These are phyloP conservation scores for Babyrousa celebensis DNA, from an alignment of 2,797 vertebrate genomes.

Conservation along the genomic window DNA sequence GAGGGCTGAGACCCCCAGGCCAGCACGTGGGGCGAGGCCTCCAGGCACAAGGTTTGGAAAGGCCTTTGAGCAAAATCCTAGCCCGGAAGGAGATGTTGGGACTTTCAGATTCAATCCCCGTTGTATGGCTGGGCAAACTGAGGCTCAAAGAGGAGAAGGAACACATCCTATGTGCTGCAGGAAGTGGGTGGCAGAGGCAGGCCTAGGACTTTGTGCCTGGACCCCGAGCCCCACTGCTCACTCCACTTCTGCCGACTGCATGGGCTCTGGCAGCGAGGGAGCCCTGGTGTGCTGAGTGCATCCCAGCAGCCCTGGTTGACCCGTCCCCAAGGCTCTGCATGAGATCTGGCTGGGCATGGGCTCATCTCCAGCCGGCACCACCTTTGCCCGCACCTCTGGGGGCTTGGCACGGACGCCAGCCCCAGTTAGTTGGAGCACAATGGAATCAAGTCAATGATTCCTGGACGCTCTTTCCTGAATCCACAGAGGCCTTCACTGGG, in stretches of 20 bases:
- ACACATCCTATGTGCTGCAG: rapidly evolving
- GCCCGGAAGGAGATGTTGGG: rapidly evolving
- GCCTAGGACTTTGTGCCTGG: rapidly evolving
- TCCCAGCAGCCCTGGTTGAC: rapidly evolving
- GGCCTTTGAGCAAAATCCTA: neutral
- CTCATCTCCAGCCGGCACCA: neutral
- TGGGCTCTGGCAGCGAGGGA: rapidly evolving
- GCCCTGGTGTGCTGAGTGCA: rapidly evolving
- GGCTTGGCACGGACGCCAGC: neutral
- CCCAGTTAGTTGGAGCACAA: neutral
- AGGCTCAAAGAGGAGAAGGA: neutral
- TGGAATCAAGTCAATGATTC: slow-evolving; percentile 74
- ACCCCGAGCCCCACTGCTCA: neutral
- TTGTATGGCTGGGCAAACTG: neutral
- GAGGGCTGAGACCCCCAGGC: neutral
- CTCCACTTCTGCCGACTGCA: neutral
- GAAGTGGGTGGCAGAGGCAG: neutral
- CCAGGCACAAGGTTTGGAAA: neutral
- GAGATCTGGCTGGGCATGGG: neutral
- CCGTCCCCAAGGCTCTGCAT: neutral
- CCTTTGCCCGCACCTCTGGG: slow-evolving; percentile 67
- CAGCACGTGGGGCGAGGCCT: neutral
- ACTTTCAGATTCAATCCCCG: neutral
- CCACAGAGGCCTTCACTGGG: neutral
- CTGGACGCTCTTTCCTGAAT: neutral